Percentiles rank a stretch among this genome's conserved stretches.
Evolutionary conservation across 2,888 invertebrate species (phyloP).

Genomic region (Drosophila subquinaria): DNA sequence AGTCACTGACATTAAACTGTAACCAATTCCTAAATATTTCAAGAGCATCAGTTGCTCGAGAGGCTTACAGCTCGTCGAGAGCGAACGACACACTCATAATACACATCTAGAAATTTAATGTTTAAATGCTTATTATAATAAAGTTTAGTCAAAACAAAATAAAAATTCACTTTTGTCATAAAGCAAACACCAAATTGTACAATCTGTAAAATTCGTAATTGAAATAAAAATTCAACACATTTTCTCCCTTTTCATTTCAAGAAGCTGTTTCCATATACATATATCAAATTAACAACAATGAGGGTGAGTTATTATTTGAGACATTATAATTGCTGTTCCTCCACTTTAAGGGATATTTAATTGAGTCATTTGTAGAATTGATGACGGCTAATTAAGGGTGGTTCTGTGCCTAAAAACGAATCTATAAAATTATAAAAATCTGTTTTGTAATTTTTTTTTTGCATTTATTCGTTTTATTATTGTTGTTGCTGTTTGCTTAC

Average conservation of each 20-base stretch:
- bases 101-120: slow-evolving; percentile 45
- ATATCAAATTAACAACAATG: neutral
- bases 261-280: neutral
- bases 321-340: slow-evolving; percentile 6
- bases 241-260: slow-evolving; percentile 38
- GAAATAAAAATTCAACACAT: slow-evolving; percentile 57
- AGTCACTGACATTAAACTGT: slow-evolving; percentile 41
- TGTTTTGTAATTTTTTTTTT: slow-evolving; percentile 7
- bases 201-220: slow-evolving; percentile 41
- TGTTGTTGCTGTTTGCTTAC: slow-evolving; percentile 71
- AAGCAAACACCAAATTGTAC: slow-evolving; percentile 44
- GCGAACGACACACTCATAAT: slow-evolving; percentile 32
- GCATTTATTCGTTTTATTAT: slow-evolving; percentile 69
- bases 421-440: slow-evolving; percentile 2
- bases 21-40: slow-evolving; percentile 35
- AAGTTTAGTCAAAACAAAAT: slow-evolving; percentile 40
- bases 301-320: slow-evolving; percentile 18
- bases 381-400: slow-evolving; percentile 33
- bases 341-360: slow-evolving; percentile 41
- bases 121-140: slow-evolving; percentile 59
- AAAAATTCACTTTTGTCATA: slow-evolving; percentile 7
- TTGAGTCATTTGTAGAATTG: slow-evolving; percentile 21
- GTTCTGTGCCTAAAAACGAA: slow-evolving; percentile 8
- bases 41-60: slow-evolving; percentile 32
- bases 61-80: slow-evolving; percentile 52